A percentile compares a stretch with the other conserved stretches of the same genome.
Evolutionary conservation across 64 coral and sea anemone species (phyloP).

Genomic region (Trachythela sp.): DNA sequence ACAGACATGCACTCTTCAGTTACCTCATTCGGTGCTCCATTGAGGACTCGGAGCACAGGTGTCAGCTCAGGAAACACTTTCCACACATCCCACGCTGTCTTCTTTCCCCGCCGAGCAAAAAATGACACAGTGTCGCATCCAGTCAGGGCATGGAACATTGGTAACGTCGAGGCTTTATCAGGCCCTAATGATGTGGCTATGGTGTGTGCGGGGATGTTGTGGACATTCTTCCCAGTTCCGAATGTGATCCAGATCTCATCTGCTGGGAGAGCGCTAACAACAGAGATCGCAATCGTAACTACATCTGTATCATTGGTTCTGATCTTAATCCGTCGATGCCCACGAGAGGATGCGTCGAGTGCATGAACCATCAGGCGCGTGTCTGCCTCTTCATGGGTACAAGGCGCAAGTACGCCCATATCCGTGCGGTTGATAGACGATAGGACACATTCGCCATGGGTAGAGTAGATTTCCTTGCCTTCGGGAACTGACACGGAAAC

Average conservation of each 20-base stretch:
- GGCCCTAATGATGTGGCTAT: conserved; percentile 32
- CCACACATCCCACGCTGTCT: conserved; percentile 45
- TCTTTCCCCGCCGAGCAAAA: conserved; percentile 44
- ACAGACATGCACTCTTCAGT: conserved; percentile 7
- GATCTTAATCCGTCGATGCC: conserved; percentile 20
- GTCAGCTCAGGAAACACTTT: conserved; percentile 38
- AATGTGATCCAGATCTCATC: conserved; percentile 12
- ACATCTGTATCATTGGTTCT: conserved; percentile 34
- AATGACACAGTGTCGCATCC: conserved; percentile 57
- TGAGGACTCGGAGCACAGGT: conserved; percentile 2
- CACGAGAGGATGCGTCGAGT: not conserved
- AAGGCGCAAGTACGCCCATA: conserved; percentile 10
- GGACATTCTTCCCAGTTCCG: conserved; percentile 20
- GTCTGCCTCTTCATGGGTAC: conserved; percentile 45
- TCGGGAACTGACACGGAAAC: conserved; percentile 35
- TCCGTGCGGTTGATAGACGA: not conserved
- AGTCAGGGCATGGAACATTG: conserved; percentile 48
- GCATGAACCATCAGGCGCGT: conserved; percentile 32
- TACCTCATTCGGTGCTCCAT: not conserved
- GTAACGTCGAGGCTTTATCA: conserved; percentile 24
- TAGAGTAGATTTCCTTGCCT: conserved; percentile 48
- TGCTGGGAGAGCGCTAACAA: not conserved
- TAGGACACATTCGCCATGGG: not conserved
- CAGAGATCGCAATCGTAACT: conserved; percentile 28
- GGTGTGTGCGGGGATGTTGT: conserved; percentile 22